These are phyloP conservation scores for Eurosta solidaginis DNA, from an alignment of 1,140 invertebrate species.

Conservation along the genomic window DNA sequence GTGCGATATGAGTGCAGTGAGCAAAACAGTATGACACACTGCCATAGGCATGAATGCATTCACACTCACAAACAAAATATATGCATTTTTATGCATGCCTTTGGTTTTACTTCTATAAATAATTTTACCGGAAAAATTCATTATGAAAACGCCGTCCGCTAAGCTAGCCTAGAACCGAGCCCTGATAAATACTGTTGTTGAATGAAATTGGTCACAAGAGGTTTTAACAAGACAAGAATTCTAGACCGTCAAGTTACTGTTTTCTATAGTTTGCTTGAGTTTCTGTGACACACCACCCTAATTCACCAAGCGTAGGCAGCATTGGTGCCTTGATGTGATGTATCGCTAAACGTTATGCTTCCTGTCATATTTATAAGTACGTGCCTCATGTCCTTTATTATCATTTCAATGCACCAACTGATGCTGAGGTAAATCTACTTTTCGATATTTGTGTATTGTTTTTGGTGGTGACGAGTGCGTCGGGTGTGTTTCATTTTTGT, in stretches of 20 bases:
- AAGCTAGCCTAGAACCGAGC: too few species aligned
- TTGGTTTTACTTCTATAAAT: too few species aligned
- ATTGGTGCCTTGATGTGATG: background rate
- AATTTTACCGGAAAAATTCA: too few species aligned
- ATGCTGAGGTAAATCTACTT: background rate
- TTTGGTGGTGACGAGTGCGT: background rate
- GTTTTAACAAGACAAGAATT: too few species aligned
- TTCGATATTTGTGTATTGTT: background rate
- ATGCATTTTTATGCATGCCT: too few species aligned
- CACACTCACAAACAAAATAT: background rate
- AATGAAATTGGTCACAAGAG: too few species aligned
- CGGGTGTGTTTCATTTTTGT: background rate
- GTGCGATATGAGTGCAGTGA: background rate
- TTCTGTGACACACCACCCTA: too few species aligned
- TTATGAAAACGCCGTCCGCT: too few species aligned
- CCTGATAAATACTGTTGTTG: too few species aligned
- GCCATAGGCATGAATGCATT: background rate
- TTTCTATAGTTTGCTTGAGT: too few species aligned
- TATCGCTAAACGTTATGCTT: background rate
- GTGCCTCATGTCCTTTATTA: constrained; percentile 21
- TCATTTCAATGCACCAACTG: constrained; percentile 15
- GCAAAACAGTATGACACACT: too few species aligned
- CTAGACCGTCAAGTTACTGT: too few species aligned
- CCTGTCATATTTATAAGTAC: background rate
- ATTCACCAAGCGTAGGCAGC: background rate